Evolutionary conservation across 2,797 vertebrate species (phyloP), one percentile per base, ranked within the genome.

Genomic region (Falco novaeseelandiae): DNA sequence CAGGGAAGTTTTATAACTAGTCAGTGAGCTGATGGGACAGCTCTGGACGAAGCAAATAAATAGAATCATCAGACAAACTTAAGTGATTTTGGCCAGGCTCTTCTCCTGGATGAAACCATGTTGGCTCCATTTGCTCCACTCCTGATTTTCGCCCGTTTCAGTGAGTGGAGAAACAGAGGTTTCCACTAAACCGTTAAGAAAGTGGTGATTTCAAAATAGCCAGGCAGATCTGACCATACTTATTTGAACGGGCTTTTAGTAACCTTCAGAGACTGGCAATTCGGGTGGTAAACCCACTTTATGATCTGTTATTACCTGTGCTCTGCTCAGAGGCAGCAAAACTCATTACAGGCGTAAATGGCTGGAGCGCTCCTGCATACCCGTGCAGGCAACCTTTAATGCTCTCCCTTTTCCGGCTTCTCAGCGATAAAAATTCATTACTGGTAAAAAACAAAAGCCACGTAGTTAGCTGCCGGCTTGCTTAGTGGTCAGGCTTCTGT

Each of bases 321-420:
- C 84, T 93, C 59, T 85, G 87, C 89, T 96, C 89, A 34, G 78
- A 87, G 84, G 92, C 96, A 95, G 79, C 96, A 87, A 25, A 94
- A 61, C 76, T 92, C 96, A 86, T 91, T 96, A 87, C 0, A 12
- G 49, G 72, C 3, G 7, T 90, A 49, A 87, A 42, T 10, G 59
- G 73, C 71, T 4, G 6, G 48, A 20, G 63, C 0, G 49, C 83
- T 90, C 73, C 89, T 0, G 3, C 4, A 14, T 65, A 61, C 51
- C 69, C 58, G 1, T 2, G 3, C 3, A 42, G 83, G 86, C 86
- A 83, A 40, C 80, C 19, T 83, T 89, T 89, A 77, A 89, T 34
- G 52, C 40, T 74, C 82, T 77, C 78, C 79, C 32, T 74, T 59
- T 96, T 94, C 92, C 19, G 6, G 67, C 89, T 96, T 59, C 74